Conservation (phyloP, 2,888 invertebrate species). For the Pogonocherus hispidulus region DNA sequence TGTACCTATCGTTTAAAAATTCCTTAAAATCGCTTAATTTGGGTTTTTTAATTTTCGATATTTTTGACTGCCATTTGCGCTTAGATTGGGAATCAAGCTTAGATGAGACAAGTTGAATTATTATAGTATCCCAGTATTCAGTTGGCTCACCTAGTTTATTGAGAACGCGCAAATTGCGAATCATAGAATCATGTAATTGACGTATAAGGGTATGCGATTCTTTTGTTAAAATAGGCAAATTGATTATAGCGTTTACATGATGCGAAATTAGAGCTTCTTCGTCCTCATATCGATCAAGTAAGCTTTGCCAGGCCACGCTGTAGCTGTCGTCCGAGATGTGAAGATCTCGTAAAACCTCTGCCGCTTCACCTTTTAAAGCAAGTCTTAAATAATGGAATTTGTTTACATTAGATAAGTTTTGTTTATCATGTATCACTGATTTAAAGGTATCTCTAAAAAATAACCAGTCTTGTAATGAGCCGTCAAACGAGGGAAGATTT, state of each 20-base stretch:
- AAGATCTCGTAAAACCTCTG: conserved; percentile 23
- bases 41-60: conserved; percentile 20
- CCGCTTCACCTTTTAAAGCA: conserved; percentile 29
- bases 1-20: conserved; percentile 29
- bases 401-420: conserved; percentile 15
- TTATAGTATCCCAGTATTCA: conserved; percentile 24
- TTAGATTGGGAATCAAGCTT: conserved; percentile 18
- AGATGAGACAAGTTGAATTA: conserved; percentile 23
- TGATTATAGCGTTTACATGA: conserved; percentile 20
- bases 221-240: conserved; percentile 17
- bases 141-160: conserved; percentile 28
- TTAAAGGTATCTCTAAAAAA: conserved; percentile 9
- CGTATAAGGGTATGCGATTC: conserved; percentile 16
- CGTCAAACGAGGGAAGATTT: no score
- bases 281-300: conserved; percentile 23
- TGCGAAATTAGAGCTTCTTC: conserved; percentile 21
- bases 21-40: conserved; percentile 25
- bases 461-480: conserved; percentile 7
- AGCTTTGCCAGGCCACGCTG: conserved; percentile 18
- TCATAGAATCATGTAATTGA: conserved; percentile 18
- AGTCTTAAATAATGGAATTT: conserved; percentile 31
- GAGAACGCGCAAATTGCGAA: conserved; percentile 8
- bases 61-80: conserved; percentile 23
- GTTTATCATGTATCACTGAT: background rate
- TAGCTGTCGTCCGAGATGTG: conserved; percentile 26